These are phyloP conservation scores for Galerucella calmariensis DNA, from an alignment of 2,888 invertebrate species.

Conservation along the genomic window DNA sequence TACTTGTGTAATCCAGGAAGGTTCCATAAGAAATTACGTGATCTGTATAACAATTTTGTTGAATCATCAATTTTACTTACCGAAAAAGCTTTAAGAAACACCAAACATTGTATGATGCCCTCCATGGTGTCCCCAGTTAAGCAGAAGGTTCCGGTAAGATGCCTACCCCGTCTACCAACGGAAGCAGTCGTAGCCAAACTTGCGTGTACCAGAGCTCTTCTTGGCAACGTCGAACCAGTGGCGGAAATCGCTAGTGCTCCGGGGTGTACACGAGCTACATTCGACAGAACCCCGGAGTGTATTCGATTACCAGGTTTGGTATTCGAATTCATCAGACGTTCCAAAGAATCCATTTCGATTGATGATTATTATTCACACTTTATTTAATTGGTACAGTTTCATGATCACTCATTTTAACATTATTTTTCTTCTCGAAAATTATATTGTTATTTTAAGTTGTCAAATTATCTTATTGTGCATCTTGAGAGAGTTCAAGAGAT, in stretches of 20 bases:
- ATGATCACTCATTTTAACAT: neutral
- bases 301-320: constrained; percentile 30
- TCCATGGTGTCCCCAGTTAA: constrained; percentile 93
- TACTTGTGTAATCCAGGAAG: too few relatives aligned
- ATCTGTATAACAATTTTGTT: neutral
- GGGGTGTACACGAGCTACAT: constrained; percentile 18
- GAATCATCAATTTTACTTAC: constrained; percentile 69
- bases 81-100: constrained; percentile 93
- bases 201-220: constrained; percentile 82
- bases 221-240: constrained; percentile 57
- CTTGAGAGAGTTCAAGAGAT: neutral
- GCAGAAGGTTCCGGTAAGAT: constrained; percentile 89
- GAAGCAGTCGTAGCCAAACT: constrained; percentile 77
- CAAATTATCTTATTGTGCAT: neutral
- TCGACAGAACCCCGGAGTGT: constrained; percentile 25
- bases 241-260: constrained; percentile 24
- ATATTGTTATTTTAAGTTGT: neutral
- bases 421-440: too few relatives aligned
- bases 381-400: neutral
- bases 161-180: constrained; percentile 82
- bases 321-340: constrained; percentile 80
- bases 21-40: too few relatives aligned
- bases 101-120: constrained; percentile 91
- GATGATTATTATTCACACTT: constrained; percentile 37
- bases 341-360: constrained; percentile 80